A percentile compares a stretch with the other conserved stretches of the same genome.
Evolutionary conservation across 1,140 invertebrate species (phyloP).

Genomic region (Orius insidiosus): DNA sequence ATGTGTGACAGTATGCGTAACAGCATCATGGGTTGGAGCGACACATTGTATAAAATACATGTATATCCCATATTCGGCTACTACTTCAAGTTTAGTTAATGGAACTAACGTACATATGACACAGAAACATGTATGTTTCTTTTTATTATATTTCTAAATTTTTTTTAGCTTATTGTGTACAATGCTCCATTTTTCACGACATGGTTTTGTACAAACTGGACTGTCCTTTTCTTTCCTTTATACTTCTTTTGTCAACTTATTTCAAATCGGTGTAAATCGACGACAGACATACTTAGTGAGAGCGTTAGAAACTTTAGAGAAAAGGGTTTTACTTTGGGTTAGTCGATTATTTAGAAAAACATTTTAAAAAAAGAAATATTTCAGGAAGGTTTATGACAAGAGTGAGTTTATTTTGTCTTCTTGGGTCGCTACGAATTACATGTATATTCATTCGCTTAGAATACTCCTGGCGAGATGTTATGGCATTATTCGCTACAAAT

Average conservation of each 20-base stretch:
- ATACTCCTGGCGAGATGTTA: slow-evolving; percentile 78
- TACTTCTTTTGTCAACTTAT: slow-evolving; percentile 58
- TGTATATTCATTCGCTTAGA: slow-evolving; percentile 70
- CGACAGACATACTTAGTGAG: slow-evolving; percentile 54
- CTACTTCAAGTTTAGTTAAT: neutral
- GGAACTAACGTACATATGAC: neutral
- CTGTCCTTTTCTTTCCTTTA: slow-evolving; percentile 75
- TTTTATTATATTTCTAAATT: slow-evolving; percentile 10
- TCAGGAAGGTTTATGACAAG: slow-evolving; percentile 65
- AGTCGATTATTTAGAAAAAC: neutral
- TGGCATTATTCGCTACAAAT: slow-evolving; percentile 82
- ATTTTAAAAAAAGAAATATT: too few species aligned
- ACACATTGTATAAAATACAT: slow-evolving; percentile 77
- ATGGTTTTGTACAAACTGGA: slow-evolving; percentile 89
- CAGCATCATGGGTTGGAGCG: slow-evolving; percentile 73
- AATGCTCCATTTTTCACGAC: slow-evolving; percentile 86
- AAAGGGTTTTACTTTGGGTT: slow-evolving; percentile 69
- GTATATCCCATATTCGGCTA: slow-evolving; percentile 35
- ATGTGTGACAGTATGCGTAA: slow-evolving; percentile 64
- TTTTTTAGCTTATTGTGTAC: slow-evolving; percentile 42
- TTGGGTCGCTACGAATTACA: slow-evolving; percentile 89
- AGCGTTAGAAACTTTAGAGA: slow-evolving; percentile 68
- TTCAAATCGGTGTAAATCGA: slow-evolving; percentile 51
- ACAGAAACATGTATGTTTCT: slow-evolving; percentile 3
- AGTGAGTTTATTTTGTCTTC: slow-evolving; percentile 68